Base-by-base conservation (phyloP, 2,888 invertebrate species). In the Taphrorychus bicolor region DNA sequence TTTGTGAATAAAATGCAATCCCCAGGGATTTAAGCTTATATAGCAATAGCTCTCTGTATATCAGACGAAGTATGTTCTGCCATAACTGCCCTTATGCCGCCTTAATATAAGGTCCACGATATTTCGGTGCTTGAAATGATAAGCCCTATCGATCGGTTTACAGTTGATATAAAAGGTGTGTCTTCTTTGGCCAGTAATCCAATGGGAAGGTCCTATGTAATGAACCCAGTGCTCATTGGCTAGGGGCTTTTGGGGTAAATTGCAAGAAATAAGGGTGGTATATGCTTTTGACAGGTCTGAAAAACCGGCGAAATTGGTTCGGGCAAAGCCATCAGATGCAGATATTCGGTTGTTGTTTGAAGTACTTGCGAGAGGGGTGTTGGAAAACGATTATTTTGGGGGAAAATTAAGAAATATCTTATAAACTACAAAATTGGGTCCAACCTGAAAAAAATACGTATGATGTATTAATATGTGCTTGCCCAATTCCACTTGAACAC, bases 281-380 rank as follows among this genome's bases (percentile, higher is more conserved):
- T 73, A 71, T 79, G 79, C 64, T 69, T 57, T 23, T 76, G 79
- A 76, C 78, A 78, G 75, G 69, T 72, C 61, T 64, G 56, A 72
- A 66, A 51, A 59, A n/a, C n/a, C 2, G 48, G 19, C 9, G 52
- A 17, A 45, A 52, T 3, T 18, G 24, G 53, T 54, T 45, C 52
- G 66, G 72, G 75, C 76, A 73, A 68, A 74, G 72, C 75, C 68
- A 77, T 79, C 79, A 78, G 72, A 73, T 76, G 75, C 79, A 79
- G 79, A 76, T 70, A 69, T 69, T 67, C 58, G 56, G 58, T 19
- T 64, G 68, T 68, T 66, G 22, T 22, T n/a, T n/a, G n/a, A n/a
- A n/a, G n/a, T n/a, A n/a, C n/a, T n/a, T n/a, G n/a, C n/a, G n/a
- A n/a, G n/a, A n/a, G n/a, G n/a, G n/a, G n/a, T n/a, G n/a, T n/a